Evolutionary conservation across 2,113 vertebrate species (phyloP).

Genomic region (Ariopsis seemanni): DNA sequence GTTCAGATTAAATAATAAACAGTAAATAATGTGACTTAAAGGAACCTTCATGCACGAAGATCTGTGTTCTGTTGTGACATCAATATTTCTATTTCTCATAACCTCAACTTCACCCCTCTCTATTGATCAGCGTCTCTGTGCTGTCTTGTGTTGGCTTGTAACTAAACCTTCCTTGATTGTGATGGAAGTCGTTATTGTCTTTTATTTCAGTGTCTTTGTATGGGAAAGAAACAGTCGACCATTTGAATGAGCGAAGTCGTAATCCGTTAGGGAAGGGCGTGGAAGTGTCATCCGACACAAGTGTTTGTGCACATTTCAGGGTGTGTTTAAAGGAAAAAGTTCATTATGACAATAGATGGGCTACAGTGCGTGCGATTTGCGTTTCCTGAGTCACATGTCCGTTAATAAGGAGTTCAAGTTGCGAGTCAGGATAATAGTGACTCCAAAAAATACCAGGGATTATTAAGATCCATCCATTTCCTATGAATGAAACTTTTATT

Average conservation of each 20-base stretch:
- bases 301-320: background rate
- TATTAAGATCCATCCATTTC: background rate
- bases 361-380: background rate
- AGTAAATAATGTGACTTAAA: background rate
- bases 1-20: background rate
- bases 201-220: background rate
- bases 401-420: background rate
- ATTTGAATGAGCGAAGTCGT: background rate
- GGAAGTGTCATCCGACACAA: background rate
- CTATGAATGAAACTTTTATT: background rate
- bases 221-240: background rate
- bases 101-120: background rate
- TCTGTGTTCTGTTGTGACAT: background rate
- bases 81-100: too few species aligned
- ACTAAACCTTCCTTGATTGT: background rate
- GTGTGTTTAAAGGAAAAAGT: background rate
- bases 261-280: background rate
- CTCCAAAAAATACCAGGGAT: background rate
- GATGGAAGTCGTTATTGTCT: background rate
- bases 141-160: background rate
- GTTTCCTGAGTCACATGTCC: background rate
- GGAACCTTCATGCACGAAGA: background rate
- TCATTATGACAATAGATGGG: background rate
- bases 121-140: background rate
- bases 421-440: background rate